Conservation (phyloP, 2,113 vertebrate genomes). For the Mixornis gularis region DNA sequence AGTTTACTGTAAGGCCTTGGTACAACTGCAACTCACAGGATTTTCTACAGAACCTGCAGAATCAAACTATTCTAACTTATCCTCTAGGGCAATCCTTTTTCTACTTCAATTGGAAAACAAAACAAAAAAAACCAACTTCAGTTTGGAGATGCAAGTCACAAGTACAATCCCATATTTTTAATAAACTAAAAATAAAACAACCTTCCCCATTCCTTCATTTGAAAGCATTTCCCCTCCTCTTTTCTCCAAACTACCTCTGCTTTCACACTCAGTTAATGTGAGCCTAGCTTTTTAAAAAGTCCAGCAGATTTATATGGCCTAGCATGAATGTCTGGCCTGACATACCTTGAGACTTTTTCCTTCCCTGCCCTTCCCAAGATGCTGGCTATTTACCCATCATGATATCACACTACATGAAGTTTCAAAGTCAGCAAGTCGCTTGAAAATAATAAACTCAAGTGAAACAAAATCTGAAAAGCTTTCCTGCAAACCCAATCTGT, state of each 20-base stretch:
- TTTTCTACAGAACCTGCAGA: neutral
- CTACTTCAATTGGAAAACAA: neutral
- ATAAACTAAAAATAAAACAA: neutral
- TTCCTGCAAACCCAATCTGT: neutral
- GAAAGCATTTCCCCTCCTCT: neutral
- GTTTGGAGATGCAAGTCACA: neutral
- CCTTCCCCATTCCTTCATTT: neutral
- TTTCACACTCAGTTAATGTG: neutral
- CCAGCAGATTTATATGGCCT: neutral
- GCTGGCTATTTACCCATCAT: neutral
- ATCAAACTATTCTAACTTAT: neutral
- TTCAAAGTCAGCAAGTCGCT: neutral
- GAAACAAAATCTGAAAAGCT: neutral
- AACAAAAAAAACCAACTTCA: neutral
- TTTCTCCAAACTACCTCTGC: neutral
- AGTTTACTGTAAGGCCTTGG: neutral
- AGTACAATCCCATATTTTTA: neutral
- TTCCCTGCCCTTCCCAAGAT: neutral
- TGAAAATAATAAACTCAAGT: neutral
- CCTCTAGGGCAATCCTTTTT: neutral
- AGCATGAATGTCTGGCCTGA: neutral
- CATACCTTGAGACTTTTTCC: neutral
- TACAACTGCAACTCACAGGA: neutral
- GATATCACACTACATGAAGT: neutral
- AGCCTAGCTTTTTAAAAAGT: neutral